Base-by-base conservation (phyloP, 2,888 invertebrate species). In the Limnephilus marmoratus region DNA sequence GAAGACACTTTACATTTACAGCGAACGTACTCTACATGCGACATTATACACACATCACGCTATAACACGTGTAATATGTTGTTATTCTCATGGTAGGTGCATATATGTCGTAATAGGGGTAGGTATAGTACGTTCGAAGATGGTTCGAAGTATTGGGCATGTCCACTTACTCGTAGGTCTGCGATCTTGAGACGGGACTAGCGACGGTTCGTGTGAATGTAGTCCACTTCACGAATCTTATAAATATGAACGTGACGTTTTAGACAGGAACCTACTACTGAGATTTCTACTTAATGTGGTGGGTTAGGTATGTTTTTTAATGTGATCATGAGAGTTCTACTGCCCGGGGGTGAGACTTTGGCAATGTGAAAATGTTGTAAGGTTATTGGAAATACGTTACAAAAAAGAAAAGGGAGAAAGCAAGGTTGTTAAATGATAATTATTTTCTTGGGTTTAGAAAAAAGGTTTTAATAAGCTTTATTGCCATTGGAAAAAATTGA, bases 61-160 rank as follows among this genome's bases (percentile, higher is more conserved):
- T 82, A 34, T n/a, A 68, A 68, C 68, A n/a, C 24, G 68, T 68
- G 68, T 68, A 68, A 68, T 68, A 68, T 68, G 68, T 68, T 68
- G 68, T 68, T 68, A 68, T 68, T 68, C 68, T 68, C 68, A n/a
- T 68, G 24, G 68, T 68, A 68, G 68, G 68, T 68, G 5, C n/a
- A 24, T 18, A 68, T 24, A 24, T 68, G 68, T n/a, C 1, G 68
- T 68, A 34, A 34, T 82, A 31, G 82, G 34, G 29, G 29, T 34
- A 82, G 31, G 82, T 82, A 82, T 31, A 82, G 82, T 82, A 82
- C 82, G 82, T 82, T 31, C 34, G 82, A 24, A 68, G 68, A 18
- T 29, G n/a, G 82, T 31, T 31, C 34, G 34, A n/a, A 68, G 68
- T 68, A 82, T 82, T 34, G 34, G 34, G 82, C 29, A 15, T 82